These are phyloP conservation scores for Cryptoblepharus egeriae DNA, from an alignment of 2,797 vertebrate species.

Conservation along the genomic window DNA sequence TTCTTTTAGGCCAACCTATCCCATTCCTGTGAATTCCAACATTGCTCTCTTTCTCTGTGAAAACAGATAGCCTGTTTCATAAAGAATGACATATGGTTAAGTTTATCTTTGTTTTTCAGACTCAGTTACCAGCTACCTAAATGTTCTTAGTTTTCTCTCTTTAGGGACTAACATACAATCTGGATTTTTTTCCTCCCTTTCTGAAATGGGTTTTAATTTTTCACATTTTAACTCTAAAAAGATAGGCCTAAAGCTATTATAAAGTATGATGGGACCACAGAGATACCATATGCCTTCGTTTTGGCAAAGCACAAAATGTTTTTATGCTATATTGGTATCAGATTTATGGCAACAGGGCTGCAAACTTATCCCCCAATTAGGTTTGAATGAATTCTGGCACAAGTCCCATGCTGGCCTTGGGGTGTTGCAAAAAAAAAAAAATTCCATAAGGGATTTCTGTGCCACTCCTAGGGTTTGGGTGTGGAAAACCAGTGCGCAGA, in stretches of 20 bases:
- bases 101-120: background rate
- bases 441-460: too few relatives aligned
- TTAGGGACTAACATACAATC: conserved; percentile 6
- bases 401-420: too few relatives aligned
- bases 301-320: background rate
- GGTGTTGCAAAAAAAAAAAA: too few relatives aligned
- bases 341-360: conserved; percentile 16
- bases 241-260: background rate
- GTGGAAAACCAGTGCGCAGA: too few relatives aligned
- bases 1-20: background rate
- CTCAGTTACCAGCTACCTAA: background rate
- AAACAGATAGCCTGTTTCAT: background rate
- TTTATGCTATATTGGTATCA: background rate
- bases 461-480: too few relatives aligned
- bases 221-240: conserved; percentile 43
- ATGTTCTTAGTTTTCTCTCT: background rate
- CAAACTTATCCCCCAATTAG: too few relatives aligned
- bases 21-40: background rate
- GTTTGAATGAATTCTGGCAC: too few relatives aligned
- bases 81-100: background rate
- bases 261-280: conserved; percentile 26
- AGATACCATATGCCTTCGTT: conserved; percentile 30
- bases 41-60: accelerated
- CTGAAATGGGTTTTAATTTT: conserved; percentile 21
- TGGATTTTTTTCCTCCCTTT: conserved; percentile 14